These are phyloP conservation scores for Arizona elegans DNA, from an alignment of 2,113 vertebrate species.

Conservation along the genomic window DNA sequence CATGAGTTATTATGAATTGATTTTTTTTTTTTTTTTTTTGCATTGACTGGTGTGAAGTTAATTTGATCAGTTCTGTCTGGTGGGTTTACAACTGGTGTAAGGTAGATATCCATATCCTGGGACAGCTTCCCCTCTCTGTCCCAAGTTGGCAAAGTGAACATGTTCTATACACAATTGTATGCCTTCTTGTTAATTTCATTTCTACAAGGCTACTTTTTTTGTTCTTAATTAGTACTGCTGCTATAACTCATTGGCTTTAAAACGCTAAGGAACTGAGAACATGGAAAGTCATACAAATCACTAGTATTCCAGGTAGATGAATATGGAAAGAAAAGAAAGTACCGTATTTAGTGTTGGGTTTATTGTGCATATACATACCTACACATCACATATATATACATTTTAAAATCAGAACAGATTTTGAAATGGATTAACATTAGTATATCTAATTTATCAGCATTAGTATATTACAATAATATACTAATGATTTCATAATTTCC, in stretches of 20 bases:
- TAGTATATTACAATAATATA: not conserved
- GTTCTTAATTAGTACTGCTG: not conserved
- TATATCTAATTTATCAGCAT: not conserved
- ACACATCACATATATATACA: not conserved
- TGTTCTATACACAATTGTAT: not conserved
- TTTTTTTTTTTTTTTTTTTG: not conserved
- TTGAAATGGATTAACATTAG: not conserved
- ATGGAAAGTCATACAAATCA: not conserved
- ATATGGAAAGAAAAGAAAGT: not conserved
- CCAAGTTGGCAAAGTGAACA: not conserved
- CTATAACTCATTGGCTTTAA: not conserved
- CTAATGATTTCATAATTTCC: not conserved
- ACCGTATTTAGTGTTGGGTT: not conserved
- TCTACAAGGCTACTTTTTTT: not conserved
- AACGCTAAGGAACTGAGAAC: not conserved
- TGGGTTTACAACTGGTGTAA: not conserved
- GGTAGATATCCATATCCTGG: not conserved
- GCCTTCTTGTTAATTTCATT: not conserved
- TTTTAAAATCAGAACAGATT: not conserved
- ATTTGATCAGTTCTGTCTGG: not conserved
- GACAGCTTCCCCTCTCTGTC: not conserved
- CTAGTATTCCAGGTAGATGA: not conserved
- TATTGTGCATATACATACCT: not conserved
- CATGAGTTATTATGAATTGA: not conserved
- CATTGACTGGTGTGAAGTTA: not conserved